Evolutionary conservation across 64 coral and sea anemone genomes (phyloP).

Genomic region (Orbicella faveolata): DNA sequence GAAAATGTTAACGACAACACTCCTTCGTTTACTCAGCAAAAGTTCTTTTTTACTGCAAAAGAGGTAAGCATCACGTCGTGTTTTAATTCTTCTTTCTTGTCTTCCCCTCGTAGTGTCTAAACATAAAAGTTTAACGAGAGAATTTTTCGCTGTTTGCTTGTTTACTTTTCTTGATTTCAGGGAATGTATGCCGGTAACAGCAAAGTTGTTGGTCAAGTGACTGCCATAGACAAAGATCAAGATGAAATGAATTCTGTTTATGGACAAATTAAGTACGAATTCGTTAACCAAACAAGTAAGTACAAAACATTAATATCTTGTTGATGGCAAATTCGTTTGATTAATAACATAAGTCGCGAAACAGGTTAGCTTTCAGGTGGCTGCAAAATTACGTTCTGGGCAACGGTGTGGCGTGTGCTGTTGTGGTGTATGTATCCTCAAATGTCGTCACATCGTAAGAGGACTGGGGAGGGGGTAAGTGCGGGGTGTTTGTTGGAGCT

Average conservation of each 20-base stretch:
- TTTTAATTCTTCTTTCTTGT: not conserved
- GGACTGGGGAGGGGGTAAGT: too few relatives aligned
- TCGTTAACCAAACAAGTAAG: conserved; percentile 90
- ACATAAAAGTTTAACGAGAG: not conserved
- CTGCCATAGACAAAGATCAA: conserved; percentile 68
- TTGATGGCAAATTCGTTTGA: not conserved
- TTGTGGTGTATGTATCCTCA: too few relatives aligned
- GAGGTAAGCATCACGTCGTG: conserved; percentile 53
- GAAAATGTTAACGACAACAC: conserved; percentile 92
- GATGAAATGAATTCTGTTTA: conserved; percentile 65
- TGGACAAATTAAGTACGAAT: conserved; percentile 76
- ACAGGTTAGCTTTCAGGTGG: too few relatives aligned
- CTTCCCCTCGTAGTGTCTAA: too few relatives aligned
- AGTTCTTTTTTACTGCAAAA: conserved; percentile 62
- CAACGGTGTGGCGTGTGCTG: too few relatives aligned
- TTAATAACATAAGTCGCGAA: not conserved
- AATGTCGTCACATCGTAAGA: too few relatives aligned
- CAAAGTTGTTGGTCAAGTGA: conserved; percentile 70
- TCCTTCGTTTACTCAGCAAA: conserved; percentile 64
- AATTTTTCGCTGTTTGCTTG: not conserved
- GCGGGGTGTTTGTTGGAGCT: too few relatives aligned
- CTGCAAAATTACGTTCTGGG: too few relatives aligned
- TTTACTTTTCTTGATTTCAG: conserved; percentile 15
- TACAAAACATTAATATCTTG: not conserved
- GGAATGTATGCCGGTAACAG: conserved; percentile 60